Evolutionary conservation across 2,113 vertebrate genomes (phyloP), one percentile per base, ranked within the genome.

Genomic region (Notothenia rossii): DNA sequence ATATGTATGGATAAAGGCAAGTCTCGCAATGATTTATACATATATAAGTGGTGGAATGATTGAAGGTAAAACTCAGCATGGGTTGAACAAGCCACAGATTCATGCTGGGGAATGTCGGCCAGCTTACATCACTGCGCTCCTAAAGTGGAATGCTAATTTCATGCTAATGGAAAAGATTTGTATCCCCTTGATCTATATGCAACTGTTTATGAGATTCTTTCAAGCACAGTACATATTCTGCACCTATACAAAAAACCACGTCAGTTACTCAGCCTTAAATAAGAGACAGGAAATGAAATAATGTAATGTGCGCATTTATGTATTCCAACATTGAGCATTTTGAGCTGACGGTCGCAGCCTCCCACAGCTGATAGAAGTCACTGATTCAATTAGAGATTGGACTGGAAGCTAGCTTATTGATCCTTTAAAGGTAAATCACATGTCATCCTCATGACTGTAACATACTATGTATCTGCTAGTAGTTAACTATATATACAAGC

Each of bases 191-290:
- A 29, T 65, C 15, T 51, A 10, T 8, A 40, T 18, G 11, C 46
- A 5, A 53, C 50, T 58, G 45, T 49, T 72, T 66, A 40, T 66
- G 20, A 54, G 46, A 76, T 48, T 6, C 61, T 72, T 66, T 71
- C 65, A 55, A 71, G 72, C 50, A 13, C 25, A 66, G 2, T 6
- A 14, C 14, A 46, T 18, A 5, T 53, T 62, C 40, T 61, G 9
- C 48, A 4, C 29, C 29, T 29, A 29, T 69, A 50, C 48, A n/a
- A 59, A 33, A 55, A 22, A 36, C 33, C 17, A 8, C 10, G 5
- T 18, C 13, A 4, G 53, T 43, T 9, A 12, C 67, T 72, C n/a
- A 51, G 22, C 68, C 7, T 56, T 2, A 67, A 50, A 73, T 50
- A 40, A 40, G 36, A 40, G 58, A 49, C 40, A 22, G 63, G 14